A percentile compares a stretch with the other conserved stretches of the same genome.
phyloP scores from a whole-genome alignment of 2,888 invertebrate genomes.

The Nomada ferruginata region DNA sequence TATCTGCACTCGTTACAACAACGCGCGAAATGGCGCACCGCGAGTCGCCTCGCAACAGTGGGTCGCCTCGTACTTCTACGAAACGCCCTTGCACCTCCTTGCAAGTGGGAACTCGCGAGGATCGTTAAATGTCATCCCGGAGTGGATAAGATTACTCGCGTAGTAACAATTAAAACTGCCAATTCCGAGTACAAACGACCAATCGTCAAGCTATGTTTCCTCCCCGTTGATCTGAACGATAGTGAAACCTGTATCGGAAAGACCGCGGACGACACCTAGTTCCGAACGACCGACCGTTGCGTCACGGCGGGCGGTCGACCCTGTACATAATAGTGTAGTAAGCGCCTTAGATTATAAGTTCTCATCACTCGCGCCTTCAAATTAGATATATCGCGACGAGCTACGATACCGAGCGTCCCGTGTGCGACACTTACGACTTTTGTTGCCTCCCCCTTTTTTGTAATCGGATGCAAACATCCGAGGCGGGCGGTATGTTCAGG shows the following conservation, averaged over 20 bases:
- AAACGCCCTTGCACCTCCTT: not conserved
- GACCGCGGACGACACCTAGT: too few species aligned
- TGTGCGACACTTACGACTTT: too few species aligned
- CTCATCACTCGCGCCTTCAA: too few species aligned
- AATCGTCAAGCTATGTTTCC: not conserved
- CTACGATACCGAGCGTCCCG: too few species aligned
- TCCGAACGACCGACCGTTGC: not conserved
- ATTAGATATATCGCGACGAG: too few species aligned
- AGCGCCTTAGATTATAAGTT: too few species aligned
- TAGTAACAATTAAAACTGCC: not conserved
- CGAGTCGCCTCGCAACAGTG: not conserved
- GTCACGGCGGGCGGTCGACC: not conserved
- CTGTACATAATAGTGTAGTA: too few species aligned
- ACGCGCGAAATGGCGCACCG: not conserved
- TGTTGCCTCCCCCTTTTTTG: too few species aligned
- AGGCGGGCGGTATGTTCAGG: not conserved
- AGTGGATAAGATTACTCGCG: not conserved
- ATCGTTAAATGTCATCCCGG: not conserved
- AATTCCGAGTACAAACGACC: not conserved
- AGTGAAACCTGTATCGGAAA: not conserved
- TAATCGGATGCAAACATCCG: not conserved
- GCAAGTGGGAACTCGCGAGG: not conserved
- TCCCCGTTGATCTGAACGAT: not conserved
- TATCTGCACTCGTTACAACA: conserved; percentile 3
- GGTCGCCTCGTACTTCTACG: not conserved